Base-by-base conservation (phyloP, 2,113 vertebrate species). In the Hippolais icterina region DNA sequence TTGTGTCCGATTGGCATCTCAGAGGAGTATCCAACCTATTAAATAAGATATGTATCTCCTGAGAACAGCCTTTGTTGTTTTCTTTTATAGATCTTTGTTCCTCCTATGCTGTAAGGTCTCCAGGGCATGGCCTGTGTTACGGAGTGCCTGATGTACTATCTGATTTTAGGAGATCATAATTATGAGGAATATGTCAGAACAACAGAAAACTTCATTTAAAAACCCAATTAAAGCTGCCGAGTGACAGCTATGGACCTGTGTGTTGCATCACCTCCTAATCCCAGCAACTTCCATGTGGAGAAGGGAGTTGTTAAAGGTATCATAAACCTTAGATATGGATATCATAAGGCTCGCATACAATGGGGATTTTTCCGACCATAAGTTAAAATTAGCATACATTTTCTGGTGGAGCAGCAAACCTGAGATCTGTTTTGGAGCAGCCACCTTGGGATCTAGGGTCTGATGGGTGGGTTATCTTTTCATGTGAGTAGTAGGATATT, bases 151-250 rank as follows among this genome's bases (percentile, higher is more conserved):
- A 54, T 92, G 53, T 24, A 56, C 82, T 93, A 81, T 87, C 93
- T 96, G 77, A 95, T 93, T 61, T 35, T 86, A 82, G 83, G 61
- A 83, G 90, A 71, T 61, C 56, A 1, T 80, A 70, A 91, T 90
- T 88, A 93, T 31, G 85, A 91, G 75, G 74, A 89, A 82, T 95
- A 93, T 93, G 82, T 82, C 85, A 91, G 82, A 91, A 90, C 91
- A 93, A 89, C 90, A 87, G 92, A 91, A 96, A 91, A 87, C 75
- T 85, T 89, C 77, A 88, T 94, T 90, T 29, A 81, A 94, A 95
- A 92, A 44, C 68, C 53, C 82, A 87, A 87, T 95, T 93, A 96
- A 95, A 91, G 20, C 85, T 90, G 95, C 64, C 24, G 46, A 96
- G 47, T 95, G 94, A 93, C 82, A 89, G 71, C 71, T 83, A 69